Percentiles rank a stretch among this genome's conserved stretches.
Evolutionary conservation across 2,888 invertebrate genomes (phyloP).

Genomic region (Ernsta delagoae): DNA sequence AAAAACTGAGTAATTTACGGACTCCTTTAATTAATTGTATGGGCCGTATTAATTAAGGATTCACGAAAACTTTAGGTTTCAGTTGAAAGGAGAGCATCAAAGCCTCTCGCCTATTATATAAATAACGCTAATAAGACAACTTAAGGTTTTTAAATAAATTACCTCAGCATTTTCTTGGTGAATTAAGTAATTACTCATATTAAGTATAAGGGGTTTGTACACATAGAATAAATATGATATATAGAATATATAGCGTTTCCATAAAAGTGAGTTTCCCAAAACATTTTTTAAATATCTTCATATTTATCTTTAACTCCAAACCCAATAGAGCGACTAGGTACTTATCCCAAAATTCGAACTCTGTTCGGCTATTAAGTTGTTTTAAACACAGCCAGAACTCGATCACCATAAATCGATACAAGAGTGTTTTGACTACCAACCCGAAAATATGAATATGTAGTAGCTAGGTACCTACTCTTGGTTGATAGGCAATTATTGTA

Average conservation of each 20-base stretch:
- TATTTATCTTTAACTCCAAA: neutral
- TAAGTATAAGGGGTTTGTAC: no score
- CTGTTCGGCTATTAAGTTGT: slow-evolving; percentile 2
- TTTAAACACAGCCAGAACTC: slow-evolving; percentile 4
- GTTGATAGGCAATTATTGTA: neutral
- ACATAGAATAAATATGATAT: no score
- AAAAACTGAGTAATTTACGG: slow-evolving; percentile 42
- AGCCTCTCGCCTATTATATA: neutral
- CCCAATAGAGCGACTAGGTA: neutral
- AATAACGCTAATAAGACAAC: slow-evolving; percentile 9
- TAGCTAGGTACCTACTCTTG: neutral
- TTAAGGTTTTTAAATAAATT: neutral
- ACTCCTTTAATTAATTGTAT: slow-evolving; percentile 38
- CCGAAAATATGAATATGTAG: slow-evolving; percentile 2
- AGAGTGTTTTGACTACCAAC: neutral
- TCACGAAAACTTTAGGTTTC: slow-evolving; percentile 14
- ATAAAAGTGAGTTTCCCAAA: no score
- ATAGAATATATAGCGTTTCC: no score
- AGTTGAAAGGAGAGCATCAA: slow-evolving; percentile 13
- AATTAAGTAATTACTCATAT: neutral
- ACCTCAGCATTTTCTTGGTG: neutral
- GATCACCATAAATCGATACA: slow-evolving; percentile 2
- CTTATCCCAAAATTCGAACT: neutral
- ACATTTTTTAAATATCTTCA: neutral
- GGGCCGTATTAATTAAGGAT: slow-evolving; percentile 14